A percentile compares a stretch with the other conserved stretches of the same genome.
Conservation (phyloP, 2,113 vertebrate genomes). For the Motacilla alba region DNA sequence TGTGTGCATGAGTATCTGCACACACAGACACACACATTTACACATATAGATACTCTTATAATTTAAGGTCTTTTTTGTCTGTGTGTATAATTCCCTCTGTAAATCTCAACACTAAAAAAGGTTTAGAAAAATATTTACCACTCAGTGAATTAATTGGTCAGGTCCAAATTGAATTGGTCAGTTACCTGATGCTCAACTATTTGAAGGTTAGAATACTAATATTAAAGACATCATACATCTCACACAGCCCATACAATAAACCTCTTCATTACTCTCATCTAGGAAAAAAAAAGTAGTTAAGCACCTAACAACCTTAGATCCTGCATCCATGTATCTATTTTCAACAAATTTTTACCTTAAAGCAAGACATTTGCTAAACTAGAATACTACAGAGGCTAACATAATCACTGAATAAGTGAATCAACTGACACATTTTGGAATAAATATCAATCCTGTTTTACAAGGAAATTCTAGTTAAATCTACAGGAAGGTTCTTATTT, state of each 20-base stretch:
- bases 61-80: not conserved
- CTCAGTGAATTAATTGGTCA: not conserved
- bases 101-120: not conserved
- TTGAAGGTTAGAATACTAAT: not conserved
- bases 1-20: rapidly evolving
- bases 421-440: not conserved
- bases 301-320: not conserved
- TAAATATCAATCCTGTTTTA: not conserved
- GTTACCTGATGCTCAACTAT: not conserved
- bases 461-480: not conserved
- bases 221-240: not conserved
- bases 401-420: not conserved
- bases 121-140: not conserved
- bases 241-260: not conserved
- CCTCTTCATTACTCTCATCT: not conserved
- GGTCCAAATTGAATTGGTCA: not conserved
- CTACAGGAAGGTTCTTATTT: not conserved
- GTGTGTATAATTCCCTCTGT: not conserved
- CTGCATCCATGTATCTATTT: not conserved
- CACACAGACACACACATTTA: not conserved
- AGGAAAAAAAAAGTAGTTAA: not conserved
- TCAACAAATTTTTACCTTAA: not conserved
- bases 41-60: rapidly evolving
- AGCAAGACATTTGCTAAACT: not conserved
- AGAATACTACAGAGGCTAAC: not conserved